Conservation (phyloP, 2,888 invertebrate genomes). For the Leuctra nigra region DNA sequence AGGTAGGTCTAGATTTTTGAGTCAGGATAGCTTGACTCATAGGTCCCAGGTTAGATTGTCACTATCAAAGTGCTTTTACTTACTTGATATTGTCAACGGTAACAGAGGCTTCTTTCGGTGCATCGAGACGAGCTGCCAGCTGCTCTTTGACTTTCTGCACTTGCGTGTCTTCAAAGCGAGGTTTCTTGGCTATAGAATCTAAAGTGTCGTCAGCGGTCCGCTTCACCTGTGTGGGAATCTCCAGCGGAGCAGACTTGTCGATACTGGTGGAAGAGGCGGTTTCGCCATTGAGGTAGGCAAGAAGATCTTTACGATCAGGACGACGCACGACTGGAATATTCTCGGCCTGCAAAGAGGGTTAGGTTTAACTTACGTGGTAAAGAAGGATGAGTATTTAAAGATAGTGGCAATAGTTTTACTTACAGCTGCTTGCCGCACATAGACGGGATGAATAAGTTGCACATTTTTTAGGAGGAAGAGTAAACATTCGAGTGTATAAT, state of each 20-base stretch:
- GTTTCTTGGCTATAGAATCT: conserved; percentile 78
- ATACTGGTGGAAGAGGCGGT: conserved; percentile 86
- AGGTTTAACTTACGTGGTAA: too few relatives aligned
- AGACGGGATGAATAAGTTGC: conserved; percentile 86
- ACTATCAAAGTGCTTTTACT: too few relatives aligned
- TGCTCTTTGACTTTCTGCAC: conserved; percentile 92
- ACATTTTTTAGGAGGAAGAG: conserved; percentile 93
- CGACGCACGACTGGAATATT: conserved; percentile 92
- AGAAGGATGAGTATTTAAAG: too few relatives aligned
- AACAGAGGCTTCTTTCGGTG: conserved; percentile 90
- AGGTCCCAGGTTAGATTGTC: too few relatives aligned
- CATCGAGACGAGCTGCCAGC: conserved; percentile 88
- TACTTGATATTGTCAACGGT: conserved; percentile 87
- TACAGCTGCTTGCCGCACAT: conserved; percentile 95
- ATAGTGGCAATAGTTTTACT: too few relatives aligned
- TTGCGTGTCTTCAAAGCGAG: conserved; percentile 85
- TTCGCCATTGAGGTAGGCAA: conserved; percentile 94
- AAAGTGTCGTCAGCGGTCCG: conserved; percentile 70
- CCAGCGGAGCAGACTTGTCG: conserved; percentile 94
- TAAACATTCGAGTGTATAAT: conserved; percentile 95
- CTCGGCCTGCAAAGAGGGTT: conserved; percentile 55
- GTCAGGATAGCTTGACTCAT: too few relatives aligned
- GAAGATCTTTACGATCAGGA: conserved; percentile 91
- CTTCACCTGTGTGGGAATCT: conserved; percentile 91
- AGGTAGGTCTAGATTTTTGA: too few relatives aligned